Evolutionary conservation across 2,888 invertebrate species (phyloP), one percentile per base, ranked within the genome.

Genomic region (Pandemis corylana): DNA sequence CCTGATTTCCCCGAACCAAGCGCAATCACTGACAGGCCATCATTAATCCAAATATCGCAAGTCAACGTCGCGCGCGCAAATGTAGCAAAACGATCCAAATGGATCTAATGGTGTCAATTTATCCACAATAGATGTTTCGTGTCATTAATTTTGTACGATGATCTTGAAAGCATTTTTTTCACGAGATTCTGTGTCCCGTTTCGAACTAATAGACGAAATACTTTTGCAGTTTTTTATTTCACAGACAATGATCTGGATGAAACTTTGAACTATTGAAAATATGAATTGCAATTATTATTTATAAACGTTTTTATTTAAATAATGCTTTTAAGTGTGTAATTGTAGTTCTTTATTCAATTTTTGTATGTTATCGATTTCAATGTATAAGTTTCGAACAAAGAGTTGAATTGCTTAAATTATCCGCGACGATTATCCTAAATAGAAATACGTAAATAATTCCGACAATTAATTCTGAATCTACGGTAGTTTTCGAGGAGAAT

Each of bases 1-100:
- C 53, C 20, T 56, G 44, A 46, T 20, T 46, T 65, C 64, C 20
- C 42, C 46, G 20, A 65, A 65, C 64, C n/a, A 6, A 12, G n/a
- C 49, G 1, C 5, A n/a, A 46, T 12, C 44, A n/a, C 15, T 59
- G 70, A 76, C 75, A 76, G 77, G 69, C 73, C 65, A 86, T 88
- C 90, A 90, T 92, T 87, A 88, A 91, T 92, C 89, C 87, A 83
- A 86, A 85, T 87, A 83, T 80, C 73, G 82, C 81, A 76, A 84
- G 78, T 85, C 85, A 84, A 68, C 61, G 49, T 65, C 71, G 64
- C 66, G 68, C 86, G 86, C 87, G 81, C 80, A 88, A 88, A 89
- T 88, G 86, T 84, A 83, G 83, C 83, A 83, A 86, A 78, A 75
- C 77, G 64, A 71, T 68, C 74, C 64, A 76, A 67, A 63, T 15